Base-by-base conservation (phyloP, 2,113 vertebrate genomes). In the Copsychus sechellarum region DNA sequence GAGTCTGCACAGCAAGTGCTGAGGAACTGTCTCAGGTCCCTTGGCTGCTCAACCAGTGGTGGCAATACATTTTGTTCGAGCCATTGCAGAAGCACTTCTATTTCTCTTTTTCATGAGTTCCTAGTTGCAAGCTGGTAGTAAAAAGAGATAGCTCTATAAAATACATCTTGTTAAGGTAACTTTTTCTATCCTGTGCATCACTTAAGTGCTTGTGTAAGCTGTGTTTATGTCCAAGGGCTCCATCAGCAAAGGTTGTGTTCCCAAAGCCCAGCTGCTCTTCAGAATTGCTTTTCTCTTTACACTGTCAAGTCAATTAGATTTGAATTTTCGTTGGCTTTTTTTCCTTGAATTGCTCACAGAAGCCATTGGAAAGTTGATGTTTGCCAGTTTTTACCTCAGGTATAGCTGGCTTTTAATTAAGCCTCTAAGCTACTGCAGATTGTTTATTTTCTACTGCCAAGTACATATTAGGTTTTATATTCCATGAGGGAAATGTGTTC, bases 331-430 rank as follows among this genome's bases (percentile, higher is more conserved):
- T 70, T 29, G 40, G 5, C 9, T 23, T 21, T 33, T n/a, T 58
- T 24, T 53, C 22, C 4, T 80, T 40, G 54, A 17, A 86, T 71
- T 87, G 43, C 57, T 91, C 43, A 76, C 87, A 91, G 73, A 90
- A 94, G 67, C 38, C 74, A 60, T 70, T 96, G 78, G 70, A 82
- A 89, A 73, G 45, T 80, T 1, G 0, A 45, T 85, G 47, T 86
- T 91, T 95, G 70, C 78, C 74, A 70, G 54, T 90, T 93, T 77
- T 92, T 95, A 66, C 78, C 66, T 82, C 91, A 97, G 91, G 89
- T 96, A 90, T 76, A 89, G 43, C 50, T 86, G 54, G 19, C 62
- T 94, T 96, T 95, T 92, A 97, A 96, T 95, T 94, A 96, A 94
- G 58, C 62, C 87, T 94, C 89, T 81, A 89, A 95, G 81, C 96